Evolutionary conservation across 2,113 vertebrate species (phyloP).

Genomic region (Oryzias javanicus): DNA sequence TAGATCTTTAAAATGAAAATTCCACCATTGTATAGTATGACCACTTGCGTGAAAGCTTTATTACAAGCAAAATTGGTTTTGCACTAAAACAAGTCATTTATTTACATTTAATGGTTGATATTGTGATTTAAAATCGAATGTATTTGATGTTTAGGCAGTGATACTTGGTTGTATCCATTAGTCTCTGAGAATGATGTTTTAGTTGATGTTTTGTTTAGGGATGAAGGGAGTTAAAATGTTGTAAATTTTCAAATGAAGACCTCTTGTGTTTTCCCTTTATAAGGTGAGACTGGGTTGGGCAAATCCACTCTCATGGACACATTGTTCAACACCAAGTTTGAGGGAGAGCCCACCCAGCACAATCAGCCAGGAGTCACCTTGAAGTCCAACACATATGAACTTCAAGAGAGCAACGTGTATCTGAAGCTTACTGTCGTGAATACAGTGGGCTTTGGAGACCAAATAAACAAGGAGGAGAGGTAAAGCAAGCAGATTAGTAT

Average conservation of each 20-base stretch:
- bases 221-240: not conserved
- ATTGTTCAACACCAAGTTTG: conserved; percentile 97
- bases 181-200: too few species aligned
- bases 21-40: too few species aligned
- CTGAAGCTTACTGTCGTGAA: conserved; percentile 94
- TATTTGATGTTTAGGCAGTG: too few species aligned
- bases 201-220: too few species aligned
- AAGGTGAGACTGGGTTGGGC: conserved; percentile 96
- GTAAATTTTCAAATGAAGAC: not conserved
- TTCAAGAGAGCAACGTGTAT: conserved; percentile 94
- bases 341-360: conserved; percentile 91
- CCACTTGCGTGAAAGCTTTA: too few species aligned
- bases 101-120: too few species aligned
- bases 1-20: too few species aligned
- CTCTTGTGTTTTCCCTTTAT: conserved; percentile 21
- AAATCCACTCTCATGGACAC: conserved; percentile 98
- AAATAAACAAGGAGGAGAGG: conserved; percentile 99
- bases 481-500: conserved; percentile 44
- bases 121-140: too few species aligned
- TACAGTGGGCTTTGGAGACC: conserved; percentile 94
- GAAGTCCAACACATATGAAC: conserved; percentile 91
- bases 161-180: too few species aligned
- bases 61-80: too few species aligned
- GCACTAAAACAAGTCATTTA: too few species aligned
- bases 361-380: conserved; percentile 92